Base-by-base conservation (phyloP, 2,888 invertebrate species). In the Zelleria hepariella region DNA sequence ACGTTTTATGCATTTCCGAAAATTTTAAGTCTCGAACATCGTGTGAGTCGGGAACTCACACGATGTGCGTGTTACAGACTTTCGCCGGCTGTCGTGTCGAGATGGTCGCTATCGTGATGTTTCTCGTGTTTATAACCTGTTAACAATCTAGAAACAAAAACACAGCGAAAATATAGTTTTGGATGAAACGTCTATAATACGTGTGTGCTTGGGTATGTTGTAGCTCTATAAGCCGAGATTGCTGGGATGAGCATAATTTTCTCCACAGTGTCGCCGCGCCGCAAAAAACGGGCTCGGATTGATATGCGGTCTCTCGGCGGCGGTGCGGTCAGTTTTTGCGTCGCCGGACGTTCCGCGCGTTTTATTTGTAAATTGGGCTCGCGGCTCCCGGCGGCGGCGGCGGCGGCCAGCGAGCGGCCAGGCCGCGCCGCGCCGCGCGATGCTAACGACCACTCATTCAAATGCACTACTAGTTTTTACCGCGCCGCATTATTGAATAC, bases 331-430 rank as follows among this genome's bases (percentile, higher is more conserved):
- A 76, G 80, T 86, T 86, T 85, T 86, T 85, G 84, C 77, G 62
- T 52, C 42, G 79, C 78, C 86, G 82, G 86, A 86, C 85, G 85
- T 83, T 82, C 84, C 80, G 77, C 76, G 82, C 78, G 83, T 80
- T 84, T 84, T 85, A 82, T 86, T 84, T 87, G 85, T 86, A 85
- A 86, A 84, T 86, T 83, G 86, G 83, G 82, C 77, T 64, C 63
- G 57, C 62, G 59, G 62, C 58, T 58, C 59, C 55, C 57, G 52
- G 68, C 68, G 67, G 68, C 67, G 65, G 67, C 25, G 54, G 21
- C 53, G 49, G 58, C 53, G 26, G 51, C 49, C 57, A 58, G 48
- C 10, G 57, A 26, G n/a, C n/a, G n/a, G n/a, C n/a, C n/a, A n/a
- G n/a, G n/a, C n/a, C n/a, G n/a, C 60, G 56, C 51, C 57, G 57